Percentiles rank a stretch among this genome's conserved stretches.
Evolutionary conservation across 2,113 vertebrate species (phyloP).

Genomic region (Campylomormyrus tamandua): DNA sequence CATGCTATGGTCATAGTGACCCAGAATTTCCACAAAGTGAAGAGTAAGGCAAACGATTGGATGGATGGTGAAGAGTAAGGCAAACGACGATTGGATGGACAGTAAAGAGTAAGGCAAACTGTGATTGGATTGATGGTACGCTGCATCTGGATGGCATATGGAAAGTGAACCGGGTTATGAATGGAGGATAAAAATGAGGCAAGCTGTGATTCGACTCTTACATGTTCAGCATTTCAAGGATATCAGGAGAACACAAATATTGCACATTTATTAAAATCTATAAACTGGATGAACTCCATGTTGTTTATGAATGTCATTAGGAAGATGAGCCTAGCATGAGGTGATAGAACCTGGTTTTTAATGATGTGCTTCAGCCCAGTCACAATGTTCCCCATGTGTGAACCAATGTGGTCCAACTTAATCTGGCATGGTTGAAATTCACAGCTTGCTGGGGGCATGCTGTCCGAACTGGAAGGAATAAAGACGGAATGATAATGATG

Average conservation of each 20-base stretch:
- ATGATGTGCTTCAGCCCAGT: neutral
- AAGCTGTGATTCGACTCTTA: neutral
- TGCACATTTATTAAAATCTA: neutral
- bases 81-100: neutral
- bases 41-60: constrained; percentile 1
- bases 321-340: neutral
- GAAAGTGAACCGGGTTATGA: neutral
- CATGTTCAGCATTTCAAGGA: neutral
- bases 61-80: neutral
- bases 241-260: neutral
- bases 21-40: neutral
- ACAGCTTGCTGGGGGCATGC: neutral
- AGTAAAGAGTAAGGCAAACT: neutral
- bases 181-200: neutral
- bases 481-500: neutral
- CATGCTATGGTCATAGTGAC: neutral
- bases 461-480: neutral
- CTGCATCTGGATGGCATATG: neutral
- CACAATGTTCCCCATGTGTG: neutral
- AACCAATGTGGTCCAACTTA: neutral
- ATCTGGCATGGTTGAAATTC: neutral
- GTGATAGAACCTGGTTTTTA: neutral
- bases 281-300: neutral
- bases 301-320: neutral
- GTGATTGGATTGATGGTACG: neutral